Evolutionary conservation across 1,140 invertebrate species (phyloP), one percentile per base, ranked within the genome.

Genomic region (Schlechtendalia chinensis): DNA sequence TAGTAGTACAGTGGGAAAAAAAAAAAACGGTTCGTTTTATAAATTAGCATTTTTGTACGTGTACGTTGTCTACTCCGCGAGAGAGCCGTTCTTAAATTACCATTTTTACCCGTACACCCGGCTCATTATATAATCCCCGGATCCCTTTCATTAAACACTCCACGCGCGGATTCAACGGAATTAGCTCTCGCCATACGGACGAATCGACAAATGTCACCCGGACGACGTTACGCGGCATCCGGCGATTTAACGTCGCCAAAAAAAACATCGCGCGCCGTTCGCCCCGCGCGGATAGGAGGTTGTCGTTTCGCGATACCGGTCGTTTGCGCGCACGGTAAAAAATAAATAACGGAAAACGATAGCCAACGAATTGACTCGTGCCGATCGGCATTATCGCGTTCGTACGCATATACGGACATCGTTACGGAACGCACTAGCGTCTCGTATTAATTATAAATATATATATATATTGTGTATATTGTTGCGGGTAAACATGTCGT

Each of bases 401-500:
- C n/a, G n/a, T n/a, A n/a, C n/a, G n/a, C n/a, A n/a, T n/a, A n/a
- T n/a, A n/a, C n/a, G n/a, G n/a, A n/a, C n/a, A n/a, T n/a, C n/a
- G n/a, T n/a, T n/a, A n/a, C n/a, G n/a, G n/a, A n/a, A n/a, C n/a
- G n/a, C n/a, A n/a, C n/a, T n/a, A 39, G 32, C 8, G 8, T 4
- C 32, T 39, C 32, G 32, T 39, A 39, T 39, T 4, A 39, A 39
- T 39, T 39, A 39, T 39, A 39, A 39, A n/a, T 63, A 39, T 63
- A 63, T 63, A 32, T 22, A 39, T n/a, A 24, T 69, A 69, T 47
- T 69, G 3, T 71, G 22, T 71, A 17, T 19, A 53, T 77, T 77
- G 74, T 77, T 77, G 74, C 74, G 56, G 74, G 74, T 77, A 77
- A 77, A 77, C 74, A 77, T 77, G 74, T 77, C 74, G 74, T 58